A percentile compares a stretch with the other conserved stretches of the same genome.
These are phyloP conservation scores for Nestor notabilis DNA, from an alignment of 2,113 vertebrate species.

Conservation along the genomic window DNA sequence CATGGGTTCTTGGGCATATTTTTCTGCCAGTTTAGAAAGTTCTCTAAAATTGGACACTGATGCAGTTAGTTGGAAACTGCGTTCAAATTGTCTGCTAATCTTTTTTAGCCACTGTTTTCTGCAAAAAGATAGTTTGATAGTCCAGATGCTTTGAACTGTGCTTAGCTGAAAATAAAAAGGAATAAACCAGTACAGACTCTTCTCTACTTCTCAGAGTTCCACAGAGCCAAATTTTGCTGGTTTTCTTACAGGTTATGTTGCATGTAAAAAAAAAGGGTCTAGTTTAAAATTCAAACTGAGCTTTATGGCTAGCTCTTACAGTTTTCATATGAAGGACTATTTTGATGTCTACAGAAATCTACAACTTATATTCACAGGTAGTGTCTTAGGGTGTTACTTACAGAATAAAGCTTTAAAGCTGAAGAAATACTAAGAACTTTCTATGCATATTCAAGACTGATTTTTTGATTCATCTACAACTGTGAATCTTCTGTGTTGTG, in stretches of 20 bases:
- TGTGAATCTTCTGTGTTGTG: neutral
- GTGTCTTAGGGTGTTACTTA: neutral
- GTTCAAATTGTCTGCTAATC: neutral
- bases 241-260: neutral
- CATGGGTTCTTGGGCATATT: neutral
- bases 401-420: neutral
- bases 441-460: neutral
- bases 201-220: neutral
- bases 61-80: neutral
- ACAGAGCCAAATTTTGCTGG: neutral
- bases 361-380: neutral
- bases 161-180: neutral
- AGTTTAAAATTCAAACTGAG: neutral
- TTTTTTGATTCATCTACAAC: neutral
- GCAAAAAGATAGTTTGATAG: neutral
- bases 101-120: neutral
- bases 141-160: neutral
- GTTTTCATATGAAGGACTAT: neutral
- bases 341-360: neutral
- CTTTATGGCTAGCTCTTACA: neutral
- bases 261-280: neutral
- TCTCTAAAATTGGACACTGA: neutral
- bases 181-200: neutral
- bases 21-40: neutral
- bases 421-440: neutral